These are phyloP conservation scores for Cynopterus brachyotis DNA, from an alignment of 2,113 vertebrate species.

Conservation along the genomic window DNA sequence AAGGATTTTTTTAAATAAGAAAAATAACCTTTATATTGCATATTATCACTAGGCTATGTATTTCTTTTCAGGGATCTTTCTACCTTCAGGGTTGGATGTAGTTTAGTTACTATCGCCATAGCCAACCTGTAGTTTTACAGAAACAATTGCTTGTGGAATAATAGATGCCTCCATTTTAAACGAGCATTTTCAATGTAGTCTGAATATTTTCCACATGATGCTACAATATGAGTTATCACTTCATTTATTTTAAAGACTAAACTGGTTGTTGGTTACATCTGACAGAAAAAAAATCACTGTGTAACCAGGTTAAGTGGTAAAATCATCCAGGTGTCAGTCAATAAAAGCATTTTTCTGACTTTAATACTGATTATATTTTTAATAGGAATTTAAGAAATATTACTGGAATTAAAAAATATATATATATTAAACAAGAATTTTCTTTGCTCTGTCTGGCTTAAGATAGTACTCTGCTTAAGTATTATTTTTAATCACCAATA, in stretches of 20 bases:
- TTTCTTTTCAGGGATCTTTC: slow-evolving; percentile 60
- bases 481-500: slow-evolving; percentile 69
- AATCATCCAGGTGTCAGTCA: slow-evolving; percentile 57
- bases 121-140: slow-evolving; percentile 60
- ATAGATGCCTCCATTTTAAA: slow-evolving; percentile 27
- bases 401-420: slow-evolving; percentile 70
- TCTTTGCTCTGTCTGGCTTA: slow-evolving; percentile 68
- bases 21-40: slow-evolving; percentile 43
- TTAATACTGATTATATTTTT: slow-evolving; percentile 74
- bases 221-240: slow-evolving; percentile 67
- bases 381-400: slow-evolving; percentile 72
- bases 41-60: slow-evolving; percentile 67
- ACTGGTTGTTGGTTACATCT: slow-evolving; percentile 65
- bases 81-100: slow-evolving; percentile 68
- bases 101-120: slow-evolving; percentile 60
- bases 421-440: slow-evolving; percentile 61
- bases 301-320: slow-evolving; percentile 66
- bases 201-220: slow-evolving; percentile 66
- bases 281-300: slow-evolving; percentile 63
- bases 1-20: slow-evolving; percentile 52
- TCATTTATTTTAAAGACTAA: slow-evolving; percentile 61
- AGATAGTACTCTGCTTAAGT: slow-evolving; percentile 63
- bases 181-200: slow-evolving; percentile 65
- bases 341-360: slow-evolving; percentile 65
- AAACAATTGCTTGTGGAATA: slow-evolving; percentile 55